Base-by-base conservation (phyloP, 2,888 invertebrate species). In the Reticulitermes lucifugus region DNA sequence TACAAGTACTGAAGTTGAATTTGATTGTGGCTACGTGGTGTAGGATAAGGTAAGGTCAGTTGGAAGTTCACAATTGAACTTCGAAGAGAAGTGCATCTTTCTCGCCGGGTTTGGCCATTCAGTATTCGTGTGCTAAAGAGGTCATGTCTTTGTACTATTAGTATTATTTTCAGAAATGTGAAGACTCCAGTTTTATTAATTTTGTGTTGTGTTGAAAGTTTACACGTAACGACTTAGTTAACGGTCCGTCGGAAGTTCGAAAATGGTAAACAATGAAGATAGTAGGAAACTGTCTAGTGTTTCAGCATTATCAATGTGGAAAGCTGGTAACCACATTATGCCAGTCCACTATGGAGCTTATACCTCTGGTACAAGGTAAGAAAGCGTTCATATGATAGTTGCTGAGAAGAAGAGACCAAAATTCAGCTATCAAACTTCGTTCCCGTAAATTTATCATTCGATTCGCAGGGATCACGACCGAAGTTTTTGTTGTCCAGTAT, bases 131-230 rank as follows among this genome's bases (percentile, higher is more conserved):
- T 86, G 86, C 75, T 86, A 87, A 84, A 84, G 83, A 86, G 86
- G 87, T 85, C 86, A 86, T 86, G 80, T 86, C 83, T 85, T 85
- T 85, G 75, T 85, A 75, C 70, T 85, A 55, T 55, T 85, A 84
- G 85, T 73, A 87, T 86, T 83, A 77, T 85, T 87, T 87, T 86
- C 87, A 86, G 86, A 84, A 79, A 86, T 79, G 86, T 87, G 87
- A 87, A 87, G 87, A 87, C 86, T 84, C 71, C 83, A 87, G 87
- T 87, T 87, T 87, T 86, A 82, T 86, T 87, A 86, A 83, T 87
- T 86, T 86, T 87, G 87, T 87, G 87, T 87, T 86, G 87, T 87
- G 87, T 87, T 86, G 75, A 86, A 87, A 87, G 87, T 87, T 87
- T 83, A 79, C 84, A 83, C 86, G 84, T 87, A 86, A 70, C 86